Base-by-base conservation (phyloP, 2,113 vertebrate species). In the Sinosuthora webbiana region DNA sequence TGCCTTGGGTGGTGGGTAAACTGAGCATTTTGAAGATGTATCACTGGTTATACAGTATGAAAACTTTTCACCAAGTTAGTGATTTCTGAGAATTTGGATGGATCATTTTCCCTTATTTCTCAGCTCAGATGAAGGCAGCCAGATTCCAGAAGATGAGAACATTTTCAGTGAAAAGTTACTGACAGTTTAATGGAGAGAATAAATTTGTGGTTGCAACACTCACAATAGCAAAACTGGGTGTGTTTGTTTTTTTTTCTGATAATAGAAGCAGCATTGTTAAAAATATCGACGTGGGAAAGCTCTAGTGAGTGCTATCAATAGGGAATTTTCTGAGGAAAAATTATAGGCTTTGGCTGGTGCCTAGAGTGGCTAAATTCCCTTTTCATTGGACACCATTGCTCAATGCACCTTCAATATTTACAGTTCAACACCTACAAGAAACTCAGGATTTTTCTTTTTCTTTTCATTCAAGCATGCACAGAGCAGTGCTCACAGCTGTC, bases 251-350 rank as follows among this genome's bases (percentile, higher is more conserved):
- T 92, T 94, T 16, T 44, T 92, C 74, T 74, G 74, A 68, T 84
- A 88, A 95, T 88, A 82, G 79, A 93, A 76, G 31, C 30, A 89
- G 37, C 75, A 42, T 83, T 93, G 56, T 87, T 24, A 89, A 62
- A 95, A 78, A 39, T 68, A 83, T 20, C 10, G 0, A 31, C 0
- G 19, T 80, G 60, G 47, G 67, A 80, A 78, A 62, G 64, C n/a
- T 87, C 44, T 74, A 47, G 37, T 53, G 71, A 91, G 52, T 49
- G 52, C 45, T 19, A 37, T 79, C 59, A 73, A 10, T 44, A 74
- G 87, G 39, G 82, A 87, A 41, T 69, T 56, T 92, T 85, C 53
- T 60, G 39, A 76, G n/a, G 63, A 80, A 87, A 75, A 88, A 70
- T 81, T 28, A 22, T 10, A 81, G 87, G 45, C 63, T 89, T 57